Conservation (phyloP, 2,888 invertebrate genomes). For the Polia nebulosa region DNA sequence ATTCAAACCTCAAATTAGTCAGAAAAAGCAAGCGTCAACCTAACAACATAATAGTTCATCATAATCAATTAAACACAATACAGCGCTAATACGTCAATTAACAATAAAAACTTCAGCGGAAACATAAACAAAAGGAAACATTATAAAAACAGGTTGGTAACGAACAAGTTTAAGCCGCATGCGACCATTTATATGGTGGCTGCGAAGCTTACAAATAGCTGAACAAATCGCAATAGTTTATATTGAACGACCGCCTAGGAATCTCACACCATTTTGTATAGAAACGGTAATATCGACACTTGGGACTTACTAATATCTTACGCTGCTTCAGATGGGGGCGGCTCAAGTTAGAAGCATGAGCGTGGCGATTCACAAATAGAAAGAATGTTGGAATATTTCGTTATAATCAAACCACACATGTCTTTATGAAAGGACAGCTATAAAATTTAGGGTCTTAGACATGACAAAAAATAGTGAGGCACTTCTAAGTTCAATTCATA, state of each 20-base stretch:
- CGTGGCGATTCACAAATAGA: constrained; percentile 4
- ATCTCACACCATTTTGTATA: constrained; percentile 80
- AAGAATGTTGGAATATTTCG: not conserved
- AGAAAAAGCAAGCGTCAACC: constrained; percentile 43
- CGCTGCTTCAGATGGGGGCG: constrained; percentile 71
- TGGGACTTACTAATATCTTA: constrained; percentile 79
- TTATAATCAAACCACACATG: no score
- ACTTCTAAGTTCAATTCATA: no score
- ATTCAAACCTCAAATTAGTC: constrained; percentile 22
- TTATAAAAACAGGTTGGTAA: constrained; percentile 57
- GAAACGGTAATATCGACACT: constrained; percentile 81
- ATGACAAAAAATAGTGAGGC: no score
- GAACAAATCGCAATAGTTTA: constrained; percentile 69
- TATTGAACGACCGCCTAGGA: constrained; percentile 64
- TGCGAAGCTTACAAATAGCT: constrained; percentile 74
- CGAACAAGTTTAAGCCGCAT: constrained; percentile 61
- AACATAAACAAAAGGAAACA: constrained; percentile 60
- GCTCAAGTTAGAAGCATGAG: constrained; percentile 59
- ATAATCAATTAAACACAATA: constrained; percentile 64
- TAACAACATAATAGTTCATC: constrained; percentile 61
- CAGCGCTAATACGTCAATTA: constrained; percentile 62
- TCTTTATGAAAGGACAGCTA: not conserved
- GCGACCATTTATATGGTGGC: constrained; percentile 63
- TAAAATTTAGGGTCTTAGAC: not conserved
- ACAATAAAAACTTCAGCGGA: constrained; percentile 59